Percentiles rank a stretch among this genome's conserved stretches.
Conservation (phyloP, 1,140 invertebrate genomes). For the Copidosoma floridanum region DNA sequence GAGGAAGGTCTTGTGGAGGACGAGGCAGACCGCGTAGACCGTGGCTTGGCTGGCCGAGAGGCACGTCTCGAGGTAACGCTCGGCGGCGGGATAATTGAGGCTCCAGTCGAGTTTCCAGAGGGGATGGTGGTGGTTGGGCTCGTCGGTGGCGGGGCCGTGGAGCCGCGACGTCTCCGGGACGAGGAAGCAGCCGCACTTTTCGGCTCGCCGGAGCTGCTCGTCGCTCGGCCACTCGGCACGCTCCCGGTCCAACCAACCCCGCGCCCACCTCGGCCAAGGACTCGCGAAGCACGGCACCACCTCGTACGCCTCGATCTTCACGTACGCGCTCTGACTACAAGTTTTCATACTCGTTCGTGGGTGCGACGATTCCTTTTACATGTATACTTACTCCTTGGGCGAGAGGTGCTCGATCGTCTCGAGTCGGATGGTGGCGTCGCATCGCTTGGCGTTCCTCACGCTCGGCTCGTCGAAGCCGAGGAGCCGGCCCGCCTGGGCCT, state of each 20-base stretch:
- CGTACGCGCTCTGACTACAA: constrained; percentile 32
- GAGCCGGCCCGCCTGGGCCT: constrained; percentile 57
- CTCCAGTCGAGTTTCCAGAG: constrained; percentile 71
- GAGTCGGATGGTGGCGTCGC: constrained; percentile 63
- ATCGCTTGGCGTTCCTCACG: constrained; percentile 54
- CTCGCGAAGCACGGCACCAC: constrained; percentile 65
- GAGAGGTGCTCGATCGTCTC: constrained; percentile 41
- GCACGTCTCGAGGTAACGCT: constrained; percentile 69
- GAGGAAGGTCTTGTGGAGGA: constrained; percentile 68
- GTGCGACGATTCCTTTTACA: background rate
- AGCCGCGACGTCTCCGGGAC: constrained; percentile 66
- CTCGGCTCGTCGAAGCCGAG: constrained; percentile 57
- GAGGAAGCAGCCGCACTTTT: constrained; percentile 65
- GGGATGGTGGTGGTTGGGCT: constrained; percentile 56
- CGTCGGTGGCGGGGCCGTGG: background rate
- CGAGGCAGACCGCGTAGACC: constrained; percentile 65
- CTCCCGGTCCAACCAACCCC: constrained; percentile 63
- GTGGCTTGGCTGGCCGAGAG: constrained; percentile 68
- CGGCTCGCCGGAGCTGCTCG: constrained; percentile 64
- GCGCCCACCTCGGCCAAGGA: constrained; percentile 65
- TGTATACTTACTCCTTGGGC: background rate
- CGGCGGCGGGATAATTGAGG: constrained; percentile 69
- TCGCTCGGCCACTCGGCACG: constrained; percentile 66
- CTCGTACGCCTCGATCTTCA: constrained; percentile 57
- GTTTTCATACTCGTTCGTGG: background rate